These are phyloP conservation scores for Felis chaus DNA, from an alignment of 2,113 vertebrate genomes.

Conservation along the genomic window DNA sequence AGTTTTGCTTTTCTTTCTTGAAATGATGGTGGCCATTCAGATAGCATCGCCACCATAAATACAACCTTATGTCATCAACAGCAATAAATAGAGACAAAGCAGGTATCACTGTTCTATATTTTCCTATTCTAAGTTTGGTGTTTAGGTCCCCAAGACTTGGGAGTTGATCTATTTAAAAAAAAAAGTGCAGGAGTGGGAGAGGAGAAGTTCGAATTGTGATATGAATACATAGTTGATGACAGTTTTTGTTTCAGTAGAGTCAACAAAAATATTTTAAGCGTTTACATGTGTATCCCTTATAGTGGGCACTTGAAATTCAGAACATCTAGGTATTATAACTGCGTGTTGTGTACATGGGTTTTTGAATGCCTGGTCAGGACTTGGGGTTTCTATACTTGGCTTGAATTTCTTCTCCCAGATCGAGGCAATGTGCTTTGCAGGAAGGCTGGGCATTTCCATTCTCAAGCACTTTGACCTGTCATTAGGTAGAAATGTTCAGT, in stretches of 20 bases:
- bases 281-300: background rate
- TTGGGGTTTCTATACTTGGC: background rate
- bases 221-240: background rate
- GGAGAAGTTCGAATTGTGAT: background rate
- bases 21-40: background rate
- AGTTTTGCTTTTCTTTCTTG: background rate
- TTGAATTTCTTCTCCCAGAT: background rate
- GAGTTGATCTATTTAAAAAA: background rate
- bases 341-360: background rate
- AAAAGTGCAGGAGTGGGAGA: background rate
- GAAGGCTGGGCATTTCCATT: background rate
- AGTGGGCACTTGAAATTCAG: background rate
- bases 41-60: background rate
- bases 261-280: background rate
- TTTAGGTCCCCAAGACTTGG: background rate
- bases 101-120: background rate
- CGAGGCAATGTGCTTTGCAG: background rate
- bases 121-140: slow-evolving; percentile 43
- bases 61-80: background rate
- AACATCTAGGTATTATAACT: background rate
- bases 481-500: background rate
- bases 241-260: slow-evolving; percentile 13
- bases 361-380: background rate
- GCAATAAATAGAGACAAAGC: slow-evolving; percentile 23
- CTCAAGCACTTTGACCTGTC: slow-evolving; percentile 8